Evolutionary conservation across 2,797 vertebrate species (phyloP), one percentile per base, ranked within the genome.

Genomic region (Gymnoscopelus microlampas): DNA sequence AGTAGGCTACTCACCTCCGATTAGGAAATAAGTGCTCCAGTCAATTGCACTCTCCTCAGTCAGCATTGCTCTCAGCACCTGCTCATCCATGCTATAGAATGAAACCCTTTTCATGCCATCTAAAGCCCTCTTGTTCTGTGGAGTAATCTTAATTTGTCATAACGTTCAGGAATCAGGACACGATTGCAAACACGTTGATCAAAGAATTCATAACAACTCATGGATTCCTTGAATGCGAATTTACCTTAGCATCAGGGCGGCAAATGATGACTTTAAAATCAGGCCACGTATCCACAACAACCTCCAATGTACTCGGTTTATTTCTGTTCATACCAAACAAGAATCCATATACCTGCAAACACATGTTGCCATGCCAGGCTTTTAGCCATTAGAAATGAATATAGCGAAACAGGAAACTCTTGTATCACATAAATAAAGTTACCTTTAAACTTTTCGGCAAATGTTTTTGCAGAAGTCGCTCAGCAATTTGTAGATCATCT

Each of bases 231-330:
- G 5, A 44, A 5, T 5, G 32, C 32, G 10, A 2, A 73, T 84
- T 83, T 65, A 91, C 89, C 74, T 74, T 62, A 9, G 73, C 70
- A 51, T 87, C 53, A 5, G 85, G 83, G 74, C 83, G 61, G 24
- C 81, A 85, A 60, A 92, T 65, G 3, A 93, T 83, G 0, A 87
- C 83, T 5, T 83, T 90, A 73, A 93, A 93, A 50, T 84, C 81
- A 0, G 90, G 90, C 90, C 91, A 92, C 0, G 63, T 0, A 63
- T 92, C 90, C 14, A 92, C 90, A 6, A 90, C 3, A 0, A 88
- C 64, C 69, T 92, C 81, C 59, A 78, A 0, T 3, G 50, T 75
- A 10, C 0, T 83, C 0, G 81, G 77, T 54, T 85, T 92, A 32
- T 73, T 82, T 66, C 86, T 84, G 60, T 91, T 91, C 2, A 87